Percentiles rank a stretch among this genome's conserved stretches.
These are phyloP conservation scores for Axinella damicornis DNA, from an alignment of 37 sponge, comb jelly and placozoan genomes.

Conservation along the genomic window DNA sequence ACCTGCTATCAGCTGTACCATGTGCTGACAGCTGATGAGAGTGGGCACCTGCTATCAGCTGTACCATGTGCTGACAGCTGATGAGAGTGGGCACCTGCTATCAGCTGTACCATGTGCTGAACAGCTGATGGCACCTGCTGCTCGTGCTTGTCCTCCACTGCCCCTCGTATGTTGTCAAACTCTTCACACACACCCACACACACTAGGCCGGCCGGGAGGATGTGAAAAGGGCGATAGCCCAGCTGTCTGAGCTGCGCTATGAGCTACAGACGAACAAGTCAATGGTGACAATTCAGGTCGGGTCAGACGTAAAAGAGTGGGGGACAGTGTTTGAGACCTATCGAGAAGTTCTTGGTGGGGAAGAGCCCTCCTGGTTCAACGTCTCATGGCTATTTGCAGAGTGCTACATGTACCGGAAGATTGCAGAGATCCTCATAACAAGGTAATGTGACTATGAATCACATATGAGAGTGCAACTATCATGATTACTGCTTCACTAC, in stretches of 20 bases:
- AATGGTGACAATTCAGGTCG: conserved; percentile 51
- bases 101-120: background rate
- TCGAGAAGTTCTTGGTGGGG: conserved; percentile 37
- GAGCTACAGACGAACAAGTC: conserved; percentile 91
- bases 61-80: no score
- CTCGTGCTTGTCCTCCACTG: no score
- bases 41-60: no score
- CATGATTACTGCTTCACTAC: background rate
- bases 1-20: no score
- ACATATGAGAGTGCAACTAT: no score
- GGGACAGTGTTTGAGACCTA: conserved; percentile 45
- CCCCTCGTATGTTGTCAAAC: background rate
- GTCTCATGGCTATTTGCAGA: conserved; percentile 97
- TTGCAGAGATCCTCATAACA: conserved; percentile 56
- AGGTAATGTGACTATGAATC: conserved; percentile 34
- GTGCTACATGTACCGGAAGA: conserved; percentile 97
- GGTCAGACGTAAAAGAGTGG: conserved; percentile 82
- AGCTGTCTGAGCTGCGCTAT: conserved; percentile 88
- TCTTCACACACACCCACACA: background rate
- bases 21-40: no score
- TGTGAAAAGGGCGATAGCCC: conserved; percentile 64
- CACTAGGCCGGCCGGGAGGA: conserved; percentile 71
- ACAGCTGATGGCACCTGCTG: background rate
- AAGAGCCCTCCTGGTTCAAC: conserved; percentile 82
- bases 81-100: no score